These are phyloP conservation scores for Heterochromis multidens DNA, from an alignment of 2,113 vertebrate species.

Conservation along the genomic window DNA sequence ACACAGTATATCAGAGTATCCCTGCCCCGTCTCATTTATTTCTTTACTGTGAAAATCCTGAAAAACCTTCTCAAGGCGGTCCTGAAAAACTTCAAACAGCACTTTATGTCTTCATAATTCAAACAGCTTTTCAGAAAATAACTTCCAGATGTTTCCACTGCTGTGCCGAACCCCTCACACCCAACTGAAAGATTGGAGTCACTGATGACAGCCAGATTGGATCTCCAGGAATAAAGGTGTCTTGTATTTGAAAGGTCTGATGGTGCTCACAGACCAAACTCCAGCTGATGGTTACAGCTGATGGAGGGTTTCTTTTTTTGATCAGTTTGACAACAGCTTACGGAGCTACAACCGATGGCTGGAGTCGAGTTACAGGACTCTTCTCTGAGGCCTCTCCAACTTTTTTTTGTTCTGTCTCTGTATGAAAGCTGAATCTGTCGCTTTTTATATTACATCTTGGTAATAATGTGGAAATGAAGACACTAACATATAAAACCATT, in stretches of 20 bases:
- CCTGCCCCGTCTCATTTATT: background rate
- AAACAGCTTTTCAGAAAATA: fast-evolving
- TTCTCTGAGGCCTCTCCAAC: background rate
- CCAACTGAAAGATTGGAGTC: background rate
- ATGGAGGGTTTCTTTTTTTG: too few relatives aligned
- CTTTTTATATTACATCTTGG: background rate
- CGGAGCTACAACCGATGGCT: too few relatives aligned
- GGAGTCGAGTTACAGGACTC: background rate
- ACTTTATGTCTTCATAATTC: background rate
- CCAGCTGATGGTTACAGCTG: background rate
- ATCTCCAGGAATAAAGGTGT: fast-evolving
- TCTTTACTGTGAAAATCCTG: background rate
- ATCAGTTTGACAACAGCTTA: too few relatives aligned
- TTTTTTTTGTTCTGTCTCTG: background rate
- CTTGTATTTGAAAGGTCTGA: background rate
- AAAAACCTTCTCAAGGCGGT: background rate
- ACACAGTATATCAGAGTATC: background rate
- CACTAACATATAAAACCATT: background rate
- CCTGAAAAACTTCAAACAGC: background rate
- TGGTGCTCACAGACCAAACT: background rate
- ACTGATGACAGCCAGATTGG: too few relatives aligned
- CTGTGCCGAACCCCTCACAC: too few relatives aligned
- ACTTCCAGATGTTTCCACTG: background rate
- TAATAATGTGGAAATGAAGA: background rate
- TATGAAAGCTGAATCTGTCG: background rate